Percentiles rank a stretch among this genome's conserved stretches.
Evolutionary conservation across 2,888 invertebrate genomes (phyloP).

Genomic region (Andrena marginata): DNA sequence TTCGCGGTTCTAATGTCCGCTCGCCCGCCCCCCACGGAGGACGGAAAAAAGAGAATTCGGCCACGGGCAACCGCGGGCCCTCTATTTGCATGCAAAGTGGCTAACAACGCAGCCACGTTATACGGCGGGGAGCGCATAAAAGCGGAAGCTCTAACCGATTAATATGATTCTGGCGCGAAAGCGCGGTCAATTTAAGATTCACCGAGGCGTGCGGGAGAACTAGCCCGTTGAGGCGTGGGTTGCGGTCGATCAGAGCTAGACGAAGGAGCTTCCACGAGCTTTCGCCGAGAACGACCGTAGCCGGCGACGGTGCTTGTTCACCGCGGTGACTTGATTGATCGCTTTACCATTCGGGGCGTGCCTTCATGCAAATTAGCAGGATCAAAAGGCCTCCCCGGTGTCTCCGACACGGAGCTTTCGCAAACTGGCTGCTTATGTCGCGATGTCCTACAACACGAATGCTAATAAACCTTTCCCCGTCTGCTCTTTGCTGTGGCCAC

Average conservation of each 20-base stretch:
- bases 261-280: conserved; percentile 18
- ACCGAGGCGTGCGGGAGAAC: conserved; percentile 16
- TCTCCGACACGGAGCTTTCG: conserved; percentile 1
- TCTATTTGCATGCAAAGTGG: conserved; percentile 36
- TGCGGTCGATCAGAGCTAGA: conserved; percentile 38
- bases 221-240: conserved; percentile 3
- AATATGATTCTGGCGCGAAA: conserved; percentile 40
- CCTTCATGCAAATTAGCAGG: conserved; percentile 70
- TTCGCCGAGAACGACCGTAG: not conserved
- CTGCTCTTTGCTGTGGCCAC: not conserved
- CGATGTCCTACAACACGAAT: conserved; percentile 52
- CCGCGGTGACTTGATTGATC: conserved; percentile 68
- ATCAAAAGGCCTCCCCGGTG: conserved; percentile 65
- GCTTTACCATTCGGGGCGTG: conserved; percentile 57
- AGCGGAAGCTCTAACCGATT: conserved; percentile 37
- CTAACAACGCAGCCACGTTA: conserved; percentile 6
- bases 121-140: conserved; percentile 4
- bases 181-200: conserved; percentile 51
- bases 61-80: not conserved
- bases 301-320: conserved; percentile 21
- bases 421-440: conserved; percentile 55
- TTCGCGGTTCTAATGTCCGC: conserved; percentile 6
- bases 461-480: conserved; percentile 47
- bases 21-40: not conserved
- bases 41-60: conserved; percentile 1